Conservation (phyloP, 2,113 vertebrate species). For the Coturnix japonica region DNA sequence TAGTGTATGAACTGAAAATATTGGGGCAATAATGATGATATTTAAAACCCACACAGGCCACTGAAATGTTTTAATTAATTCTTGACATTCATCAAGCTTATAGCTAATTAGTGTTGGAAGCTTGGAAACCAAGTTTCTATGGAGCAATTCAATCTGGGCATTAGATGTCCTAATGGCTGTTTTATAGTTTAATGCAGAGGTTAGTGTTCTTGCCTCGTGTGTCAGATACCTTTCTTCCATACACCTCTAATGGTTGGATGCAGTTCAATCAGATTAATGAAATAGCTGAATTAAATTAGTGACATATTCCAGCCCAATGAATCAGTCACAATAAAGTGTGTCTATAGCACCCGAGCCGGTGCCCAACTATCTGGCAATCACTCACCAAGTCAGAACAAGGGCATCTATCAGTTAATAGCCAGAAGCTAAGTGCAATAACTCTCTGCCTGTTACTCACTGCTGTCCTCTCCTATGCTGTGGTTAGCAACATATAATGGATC, state of each 20-base stretch:
- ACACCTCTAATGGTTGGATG: constrained; percentile 17
- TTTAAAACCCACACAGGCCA: constrained; percentile 55
- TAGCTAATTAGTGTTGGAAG: constrained; percentile 56
- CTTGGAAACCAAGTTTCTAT: constrained; percentile 62
- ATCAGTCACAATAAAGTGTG: constrained; percentile 38
- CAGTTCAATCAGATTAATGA: constrained; percentile 58
- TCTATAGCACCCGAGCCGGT: not conserved
- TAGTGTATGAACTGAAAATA: constrained; percentile 45
- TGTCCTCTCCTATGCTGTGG: not conserved
- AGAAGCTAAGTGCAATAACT: constrained; percentile 1
- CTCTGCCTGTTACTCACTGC: not conserved
- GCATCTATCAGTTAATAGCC: constrained; percentile 19
- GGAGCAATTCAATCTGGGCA: constrained; percentile 60
- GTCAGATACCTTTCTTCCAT: constrained; percentile 33
- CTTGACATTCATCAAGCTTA: constrained; percentile 57
- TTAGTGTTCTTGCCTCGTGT: constrained; percentile 10
- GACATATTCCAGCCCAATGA: constrained; percentile 46
- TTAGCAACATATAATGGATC: not conserved
- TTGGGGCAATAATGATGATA: constrained; percentile 43
- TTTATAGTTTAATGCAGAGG: constrained; percentile 56
- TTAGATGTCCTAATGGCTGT: constrained; percentile 54
- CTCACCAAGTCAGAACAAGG: not conserved
- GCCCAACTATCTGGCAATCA: constrained; percentile 36
- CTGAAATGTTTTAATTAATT: constrained; percentile 64
- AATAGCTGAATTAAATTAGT: constrained; percentile 55